A percentile compares a stretch with the other conserved stretches of the same genome.
phyloP scores from a whole-genome alignment of 2,888 invertebrate genomes.

The Heteromyza rotundicornis region DNA sequence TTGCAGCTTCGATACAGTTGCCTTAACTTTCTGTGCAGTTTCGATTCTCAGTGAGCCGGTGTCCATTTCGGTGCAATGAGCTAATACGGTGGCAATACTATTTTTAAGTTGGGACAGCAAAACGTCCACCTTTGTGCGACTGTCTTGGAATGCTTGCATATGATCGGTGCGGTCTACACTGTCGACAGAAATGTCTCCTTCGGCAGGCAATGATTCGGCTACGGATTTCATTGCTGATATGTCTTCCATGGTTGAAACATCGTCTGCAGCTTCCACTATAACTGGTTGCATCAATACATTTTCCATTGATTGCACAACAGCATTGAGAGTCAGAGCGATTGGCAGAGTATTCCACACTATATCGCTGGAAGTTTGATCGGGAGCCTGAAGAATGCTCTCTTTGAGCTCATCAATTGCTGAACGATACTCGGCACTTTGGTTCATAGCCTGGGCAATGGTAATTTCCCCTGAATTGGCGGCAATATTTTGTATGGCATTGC shows the following conservation, averaged over 20 bases:
- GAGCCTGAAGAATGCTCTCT: conserved; percentile 21
- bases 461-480: conserved; percentile 36
- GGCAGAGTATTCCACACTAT: conserved; percentile 27
- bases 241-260: conserved; percentile 64
- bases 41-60: conserved; percentile 39
- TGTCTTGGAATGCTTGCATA: conserved; percentile 19
- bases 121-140: conserved; percentile 36
- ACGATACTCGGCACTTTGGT: neutral
- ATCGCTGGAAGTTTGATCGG: conserved; percentile 6
- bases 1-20: conserved; percentile 57
- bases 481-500: conserved; percentile 11
- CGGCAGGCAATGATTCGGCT: conserved; percentile 60
- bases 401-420: conserved; percentile 29
- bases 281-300: conserved; percentile 34
- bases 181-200: conserved; percentile 25
- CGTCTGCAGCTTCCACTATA: conserved; percentile 39
- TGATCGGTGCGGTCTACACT: neutral
- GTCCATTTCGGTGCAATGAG: conserved; percentile 47
- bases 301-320: conserved; percentile 55
- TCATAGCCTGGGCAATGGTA: conserved; percentile 24
- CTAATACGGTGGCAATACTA: conserved; percentile 50
- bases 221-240: conserved; percentile 68
- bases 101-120: conserved; percentile 50
- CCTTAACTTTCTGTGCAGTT: conserved; percentile 42
- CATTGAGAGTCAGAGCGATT: conserved; percentile 52